Evolutionary conservation across 2,888 invertebrate species (phyloP), one percentile per base, ranked within the genome.

Genomic region (Noctua fimbriata): DNA sequence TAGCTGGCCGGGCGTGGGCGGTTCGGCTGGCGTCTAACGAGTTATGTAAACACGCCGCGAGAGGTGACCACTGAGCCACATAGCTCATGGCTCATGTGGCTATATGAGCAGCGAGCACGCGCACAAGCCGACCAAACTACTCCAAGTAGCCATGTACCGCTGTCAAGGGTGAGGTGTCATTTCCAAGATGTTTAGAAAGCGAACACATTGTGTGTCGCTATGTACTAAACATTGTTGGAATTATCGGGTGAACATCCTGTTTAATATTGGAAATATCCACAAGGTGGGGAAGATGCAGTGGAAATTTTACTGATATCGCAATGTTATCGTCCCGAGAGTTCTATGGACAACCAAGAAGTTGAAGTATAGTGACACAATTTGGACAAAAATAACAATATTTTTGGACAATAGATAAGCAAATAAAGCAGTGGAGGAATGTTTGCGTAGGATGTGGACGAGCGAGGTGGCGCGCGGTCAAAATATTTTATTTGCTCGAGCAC

Each of bases 21-120:
- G 91, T 90, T 93, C 94, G 91, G 91, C 90, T 89, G 91, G 91
- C 92, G 90, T 92, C 95, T 96, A 96, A 96, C 96, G 92, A 95
- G 95, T 94, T 95, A 94, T 94, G 95, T 95, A 95, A 96, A 96
- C 96, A 96, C 81, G 88, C 77, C 82, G 88, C 91, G 87, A 89
- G 85, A 87, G 91, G 90, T 92, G 92, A 91, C 95, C 94, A 94
- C 94, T 93, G 92, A 91, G 91, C 90, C 91, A 91, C 92, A 89
- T 80, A 81, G 52, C 81, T 80, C 60, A 81, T 75, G 75, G 63
- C 63, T 63, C 63, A 63, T 63, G 63, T 36, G 69, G 82, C 55
- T 81, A 65, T 82, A 82, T 91, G 89, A 77, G 73, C 66, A 65
- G 73, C 86, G 89, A 69, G 83, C 85, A 85, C 82, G 83, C 91